phyloP scores from a whole-genome alignment of 2,888 invertebrate species.

The Graphium colonna region DNA sequence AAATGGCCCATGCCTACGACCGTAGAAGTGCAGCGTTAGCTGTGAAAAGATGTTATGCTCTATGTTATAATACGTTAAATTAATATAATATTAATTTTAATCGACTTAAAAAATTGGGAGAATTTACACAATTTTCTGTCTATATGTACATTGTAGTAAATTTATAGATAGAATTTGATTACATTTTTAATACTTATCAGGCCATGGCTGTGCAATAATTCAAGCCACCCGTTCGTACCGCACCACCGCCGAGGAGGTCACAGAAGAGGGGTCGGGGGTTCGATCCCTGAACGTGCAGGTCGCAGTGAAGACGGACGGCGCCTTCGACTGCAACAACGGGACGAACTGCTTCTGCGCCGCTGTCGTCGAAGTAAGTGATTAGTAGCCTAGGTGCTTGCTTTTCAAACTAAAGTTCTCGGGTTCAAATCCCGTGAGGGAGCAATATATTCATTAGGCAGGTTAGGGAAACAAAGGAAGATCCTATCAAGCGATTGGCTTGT shows the following conservation, averaged over 20 bases:
- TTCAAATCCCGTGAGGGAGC: no score
- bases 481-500: no score
- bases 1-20: no score
- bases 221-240: constrained; percentile 65
- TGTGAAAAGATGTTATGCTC: no score
- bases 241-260: constrained; percentile 30
- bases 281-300: constrained; percentile 49
- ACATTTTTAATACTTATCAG: constrained; percentile 33
- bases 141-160: neutral
- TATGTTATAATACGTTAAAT: no score
- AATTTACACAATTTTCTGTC: neutral
- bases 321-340: constrained; percentile 57
- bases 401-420: neutral
- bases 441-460: no score
- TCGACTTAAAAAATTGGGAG: no score
- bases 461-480: no score
- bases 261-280: constrained; percentile 29
- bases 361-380: constrained; percentile 50
- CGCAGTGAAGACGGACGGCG: constrained; percentile 57
- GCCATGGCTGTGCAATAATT: constrained; percentile 57
- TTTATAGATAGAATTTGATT: neutral
- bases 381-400: neutral
- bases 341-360: constrained; percentile 65
- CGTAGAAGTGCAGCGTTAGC: no score
- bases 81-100: no score